Evolutionary conservation across 1,140 invertebrate genomes (phyloP).

Genomic region (Tetragonula clypearis): DNA sequence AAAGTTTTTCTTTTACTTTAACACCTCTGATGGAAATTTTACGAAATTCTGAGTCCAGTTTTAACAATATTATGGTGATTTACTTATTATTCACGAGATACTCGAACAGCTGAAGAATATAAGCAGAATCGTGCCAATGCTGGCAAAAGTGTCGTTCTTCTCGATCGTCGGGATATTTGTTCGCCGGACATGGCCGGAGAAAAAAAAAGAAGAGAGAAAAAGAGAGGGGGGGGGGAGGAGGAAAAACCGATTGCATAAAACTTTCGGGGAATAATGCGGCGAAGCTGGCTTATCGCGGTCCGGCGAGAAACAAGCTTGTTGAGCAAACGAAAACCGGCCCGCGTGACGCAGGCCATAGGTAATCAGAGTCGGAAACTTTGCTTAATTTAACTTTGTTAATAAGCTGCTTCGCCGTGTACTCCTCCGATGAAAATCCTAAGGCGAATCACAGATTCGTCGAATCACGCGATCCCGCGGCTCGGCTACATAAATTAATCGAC

Average conservation of each 20-base stretch:
- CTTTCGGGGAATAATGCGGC: not conserved
- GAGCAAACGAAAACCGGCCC: constrained; percentile 40
- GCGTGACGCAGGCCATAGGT: constrained; percentile 26
- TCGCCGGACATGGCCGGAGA: not conserved
- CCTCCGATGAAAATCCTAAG: not conserved
- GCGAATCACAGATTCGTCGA: not conserved
- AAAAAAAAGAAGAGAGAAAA: too few relatives aligned
- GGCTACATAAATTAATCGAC: not conserved
- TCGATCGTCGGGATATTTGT: not conserved
- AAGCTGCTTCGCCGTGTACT: constrained; percentile 56
- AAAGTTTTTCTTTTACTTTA: too few relatives aligned
- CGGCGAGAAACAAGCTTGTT: constrained; percentile 1
- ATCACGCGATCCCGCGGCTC: not conserved
- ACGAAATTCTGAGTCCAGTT: too few relatives aligned
- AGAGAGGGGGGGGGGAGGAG: too few relatives aligned
- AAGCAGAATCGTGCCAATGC: not conserved
- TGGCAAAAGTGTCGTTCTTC: not conserved
- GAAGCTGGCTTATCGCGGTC: not conserved
- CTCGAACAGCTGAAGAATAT: too few relatives aligned
- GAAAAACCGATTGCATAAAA: not conserved
- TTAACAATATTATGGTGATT: too few relatives aligned
- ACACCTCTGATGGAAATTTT: too few relatives aligned
- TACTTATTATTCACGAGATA: too few relatives aligned
- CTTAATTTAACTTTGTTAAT: constrained; percentile 69
- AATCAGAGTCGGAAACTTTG: constrained; percentile 59